These are phyloP conservation scores for Drosophila athabasca DNA, from an alignment of 1,140 invertebrate genomes.

Conservation along the genomic window DNA sequence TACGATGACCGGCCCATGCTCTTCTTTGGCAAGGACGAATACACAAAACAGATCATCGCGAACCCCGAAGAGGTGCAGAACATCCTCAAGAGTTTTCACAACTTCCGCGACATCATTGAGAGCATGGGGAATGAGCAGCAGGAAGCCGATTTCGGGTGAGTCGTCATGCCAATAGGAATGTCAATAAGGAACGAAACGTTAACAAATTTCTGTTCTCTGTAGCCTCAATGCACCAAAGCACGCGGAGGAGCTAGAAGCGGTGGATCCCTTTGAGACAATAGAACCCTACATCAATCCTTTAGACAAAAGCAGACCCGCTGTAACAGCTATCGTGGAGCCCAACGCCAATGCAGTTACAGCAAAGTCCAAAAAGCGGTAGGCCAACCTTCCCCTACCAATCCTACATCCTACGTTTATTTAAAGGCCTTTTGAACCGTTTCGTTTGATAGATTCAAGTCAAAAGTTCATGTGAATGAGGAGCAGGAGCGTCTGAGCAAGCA, in stretches of 20 bases:
- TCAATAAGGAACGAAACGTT: not conserved
- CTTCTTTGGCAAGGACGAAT: conserved; percentile 76
- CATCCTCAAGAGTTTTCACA: conserved; percentile 75
- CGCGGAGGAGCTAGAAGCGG: conserved; percentile 20
- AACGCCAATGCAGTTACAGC: conserved; percentile 28
- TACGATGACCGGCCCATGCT: conserved; percentile 78
- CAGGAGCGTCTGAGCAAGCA: conserved; percentile 83
- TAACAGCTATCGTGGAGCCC: conserved; percentile 1
- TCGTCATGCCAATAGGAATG: not conserved
- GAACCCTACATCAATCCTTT: conserved; percentile 64
- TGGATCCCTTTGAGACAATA: conserved; percentile 69
- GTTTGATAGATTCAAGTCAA: conserved; percentile 64
- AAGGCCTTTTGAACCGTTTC: not conserved
- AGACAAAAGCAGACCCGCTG: conserved; percentile 16
- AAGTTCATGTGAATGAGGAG: conserved; percentile 65
- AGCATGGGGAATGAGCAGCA: conserved; percentile 84
- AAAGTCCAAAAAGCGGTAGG: conserved; percentile 67
- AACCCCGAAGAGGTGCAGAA: conserved; percentile 69
- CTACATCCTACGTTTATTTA: too few species aligned
- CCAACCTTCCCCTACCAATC: too few species aligned
- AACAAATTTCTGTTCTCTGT: not conserved
- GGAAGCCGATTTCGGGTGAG: conserved; percentile 65
- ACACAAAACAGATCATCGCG: conserved; percentile 60
- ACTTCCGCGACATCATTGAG: conserved; percentile 83
- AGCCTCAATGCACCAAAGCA: conserved; percentile 48